A percentile compares a stretch with the other conserved stretches of the same genome.
These are phyloP conservation scores for Pygoscelis adeliae DNA, from an alignment of 2,113 vertebrate species.

Conservation along the genomic window DNA sequence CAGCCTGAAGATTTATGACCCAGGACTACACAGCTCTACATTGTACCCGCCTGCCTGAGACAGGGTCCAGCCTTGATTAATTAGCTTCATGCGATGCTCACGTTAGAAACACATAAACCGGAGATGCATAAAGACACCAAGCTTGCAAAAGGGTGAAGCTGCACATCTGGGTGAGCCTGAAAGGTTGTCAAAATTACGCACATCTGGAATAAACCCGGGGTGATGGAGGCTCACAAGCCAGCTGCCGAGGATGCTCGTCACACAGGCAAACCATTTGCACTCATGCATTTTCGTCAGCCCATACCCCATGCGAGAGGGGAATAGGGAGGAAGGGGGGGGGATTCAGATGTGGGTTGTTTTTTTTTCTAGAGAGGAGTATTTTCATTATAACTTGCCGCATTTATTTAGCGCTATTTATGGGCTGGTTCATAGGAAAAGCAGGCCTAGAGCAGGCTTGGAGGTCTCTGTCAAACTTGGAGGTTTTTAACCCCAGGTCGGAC, in stretches of 20 bases:
- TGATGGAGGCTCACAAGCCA: neutral
- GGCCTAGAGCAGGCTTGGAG: neutral
- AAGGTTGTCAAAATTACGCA: neutral
- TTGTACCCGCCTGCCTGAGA: neutral
- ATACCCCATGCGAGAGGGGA: fast-evolving
- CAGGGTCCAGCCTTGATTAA: neutral
- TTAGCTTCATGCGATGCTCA: neutral
- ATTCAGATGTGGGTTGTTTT: too few relatives aligned
- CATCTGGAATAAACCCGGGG: neutral
- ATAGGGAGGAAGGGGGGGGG: neutral
- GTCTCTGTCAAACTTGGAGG: neutral
- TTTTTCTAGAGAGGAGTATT: neutral
- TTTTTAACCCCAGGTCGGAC: neutral
- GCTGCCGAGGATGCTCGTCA: neutral
- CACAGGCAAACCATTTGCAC: neutral
- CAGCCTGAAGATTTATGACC: neutral
- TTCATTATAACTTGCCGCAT: neutral
- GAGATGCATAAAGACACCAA: neutral
- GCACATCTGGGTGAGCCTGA: neutral
- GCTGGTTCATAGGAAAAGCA: neutral
- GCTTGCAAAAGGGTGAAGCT: neutral
- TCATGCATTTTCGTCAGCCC: neutral
- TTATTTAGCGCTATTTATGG: neutral
- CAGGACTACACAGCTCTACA: neutral
- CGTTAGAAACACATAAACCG: neutral